These are phyloP conservation scores for Pseudococcus longispinus DNA, from an alignment of 2,888 invertebrate genomes.

Conservation along the genomic window DNA sequence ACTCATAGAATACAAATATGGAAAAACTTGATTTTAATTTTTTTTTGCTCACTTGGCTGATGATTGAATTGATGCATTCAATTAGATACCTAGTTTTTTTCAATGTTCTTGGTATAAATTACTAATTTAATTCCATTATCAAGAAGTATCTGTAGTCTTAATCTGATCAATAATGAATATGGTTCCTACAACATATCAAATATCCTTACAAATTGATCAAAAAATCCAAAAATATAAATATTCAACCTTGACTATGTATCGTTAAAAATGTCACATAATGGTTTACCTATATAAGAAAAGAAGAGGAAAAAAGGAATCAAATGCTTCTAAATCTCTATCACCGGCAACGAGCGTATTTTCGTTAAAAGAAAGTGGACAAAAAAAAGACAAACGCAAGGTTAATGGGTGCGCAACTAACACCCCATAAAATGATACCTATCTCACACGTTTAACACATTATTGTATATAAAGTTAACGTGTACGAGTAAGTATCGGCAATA, in stretches of 20 bases:
- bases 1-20: too few relatives aligned
- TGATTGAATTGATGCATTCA: too few relatives aligned
- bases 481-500: background rate
- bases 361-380: background rate
- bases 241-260: background rate
- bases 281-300: background rate
- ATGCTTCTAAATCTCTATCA: background rate
- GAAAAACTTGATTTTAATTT: too few relatives aligned
- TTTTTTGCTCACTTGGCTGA: too few relatives aligned
- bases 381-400: background rate
- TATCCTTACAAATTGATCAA: background rate
- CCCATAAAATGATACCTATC: background rate
- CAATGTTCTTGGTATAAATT: too few relatives aligned
- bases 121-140: too few relatives aligned
- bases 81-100: too few relatives aligned
- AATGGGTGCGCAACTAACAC: background rate
- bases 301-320: background rate
- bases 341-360: background rate
- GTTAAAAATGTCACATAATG: background rate
- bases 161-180: too few relatives aligned
- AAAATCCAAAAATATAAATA: background rate
- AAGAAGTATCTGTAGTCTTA: too few relatives aligned
- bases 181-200: too few relatives aligned
- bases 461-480: background rate
- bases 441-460: background rate